These are phyloP conservation scores for Augochlora pura DNA, from an alignment of 1,140 invertebrate species.

Conservation along the genomic window DNA sequence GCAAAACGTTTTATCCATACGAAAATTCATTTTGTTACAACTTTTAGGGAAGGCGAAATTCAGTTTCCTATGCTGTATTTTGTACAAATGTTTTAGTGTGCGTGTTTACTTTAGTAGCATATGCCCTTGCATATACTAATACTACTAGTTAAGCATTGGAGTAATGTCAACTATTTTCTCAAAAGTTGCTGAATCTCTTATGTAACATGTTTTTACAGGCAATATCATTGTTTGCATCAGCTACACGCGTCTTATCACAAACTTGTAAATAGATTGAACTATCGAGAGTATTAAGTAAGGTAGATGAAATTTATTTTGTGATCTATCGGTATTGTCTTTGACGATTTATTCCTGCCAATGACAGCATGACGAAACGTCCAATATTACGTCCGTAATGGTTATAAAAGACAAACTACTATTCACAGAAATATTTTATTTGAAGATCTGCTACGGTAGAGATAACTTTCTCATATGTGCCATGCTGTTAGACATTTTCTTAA, in stretches of 20 bases:
- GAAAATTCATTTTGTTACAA: background rate
- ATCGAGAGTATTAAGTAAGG: constrained; percentile 11
- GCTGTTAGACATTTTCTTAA: constrained; percentile 27
- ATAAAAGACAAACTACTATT: constrained; percentile 39
- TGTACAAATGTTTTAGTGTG: constrained; percentile 12
- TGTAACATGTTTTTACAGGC: background rate
- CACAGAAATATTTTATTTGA: constrained; percentile 52
- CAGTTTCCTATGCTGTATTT: constrained; percentile 19
- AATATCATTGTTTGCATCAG: constrained; percentile 18
- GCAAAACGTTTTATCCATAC: background rate
- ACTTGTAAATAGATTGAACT: constrained; percentile 49
- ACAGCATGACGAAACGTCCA: constrained; percentile 35
- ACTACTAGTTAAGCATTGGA: background rate
- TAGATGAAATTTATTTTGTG: constrained; percentile 49
- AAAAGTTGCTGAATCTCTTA: background rate
- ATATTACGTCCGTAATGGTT: constrained; percentile 27
- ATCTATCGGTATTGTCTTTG: constrained; percentile 17
- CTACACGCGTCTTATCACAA: constrained; percentile 9
- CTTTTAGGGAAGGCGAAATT: constrained; percentile 6
- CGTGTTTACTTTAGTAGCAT: constrained; percentile 11
- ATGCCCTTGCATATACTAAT: background rate
- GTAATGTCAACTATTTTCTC: constrained; percentile 19
- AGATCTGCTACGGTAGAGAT: constrained; percentile 3
- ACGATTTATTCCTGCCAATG: constrained; percentile 43
- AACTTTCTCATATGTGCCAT: constrained; percentile 30